Evolutionary conservation across 2,888 invertebrate species (phyloP), one percentile per base, ranked within the genome.

Genomic region (Sympetrum striolatum): DNA sequence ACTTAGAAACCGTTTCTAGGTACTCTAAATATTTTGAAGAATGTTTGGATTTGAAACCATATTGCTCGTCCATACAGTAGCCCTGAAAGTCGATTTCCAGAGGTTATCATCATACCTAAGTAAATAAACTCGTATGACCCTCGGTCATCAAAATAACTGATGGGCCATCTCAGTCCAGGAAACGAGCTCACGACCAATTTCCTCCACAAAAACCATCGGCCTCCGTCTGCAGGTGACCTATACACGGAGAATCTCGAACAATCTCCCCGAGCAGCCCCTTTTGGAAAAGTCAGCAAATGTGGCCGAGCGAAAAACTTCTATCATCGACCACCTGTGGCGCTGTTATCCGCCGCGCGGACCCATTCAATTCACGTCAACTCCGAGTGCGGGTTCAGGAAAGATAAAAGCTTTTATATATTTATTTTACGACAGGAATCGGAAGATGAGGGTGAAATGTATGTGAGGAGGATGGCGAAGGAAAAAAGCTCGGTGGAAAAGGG

Each of bases 391-490:
- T 82, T 82, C 82, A 35, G 58, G 58, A 82, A 60, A 86, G 86
- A 64, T 86, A 86, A 86, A 86, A 86, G 86, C 86, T 86, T 86
- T 86, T 86, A 86, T 86, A 48, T 60, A 86, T 86, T 86, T 86
- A 82, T 60, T 86, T 86, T 86, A 86, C 60, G 86, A 64, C 86
- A 60, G 60, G 37, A 31, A n/a, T 58, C n/a, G 60, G 37, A 73
- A 31, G 73, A 73, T 31, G 73, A 18, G 53, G 53, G 44, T 8
- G 44, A 44, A 44, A 6, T 44, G 44, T 53, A 18, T 53, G 53
- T 4, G n/a, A 80, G 80, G 39, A 37, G 80, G 39, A 18, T 14
- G 39, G 22, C 12, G 80, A 44, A 37, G n/a, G 60, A n/a, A 37
- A 37, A 86, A 37, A 0, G 37, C 0, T 60, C 37, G n/a, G 15